phyloP scores from a whole-genome alignment of 2,888 invertebrate genomes.

The Sinhomidia bicolor region DNA sequence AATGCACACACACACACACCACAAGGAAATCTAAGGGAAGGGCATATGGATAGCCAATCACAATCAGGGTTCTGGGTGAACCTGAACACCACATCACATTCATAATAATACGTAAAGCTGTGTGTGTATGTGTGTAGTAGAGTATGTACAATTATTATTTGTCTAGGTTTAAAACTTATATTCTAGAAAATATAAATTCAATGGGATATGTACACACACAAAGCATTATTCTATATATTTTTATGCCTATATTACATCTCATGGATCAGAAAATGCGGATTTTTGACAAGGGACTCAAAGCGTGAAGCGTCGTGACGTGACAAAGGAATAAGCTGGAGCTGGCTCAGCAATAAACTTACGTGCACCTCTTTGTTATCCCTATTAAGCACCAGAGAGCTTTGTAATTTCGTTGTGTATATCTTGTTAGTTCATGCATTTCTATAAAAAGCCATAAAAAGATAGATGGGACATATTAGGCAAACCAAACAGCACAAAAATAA shows the following conservation, averaged over 20 bases:
- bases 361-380: not conserved
- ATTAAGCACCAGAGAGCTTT: not conserved
- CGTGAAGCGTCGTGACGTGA: not conserved
- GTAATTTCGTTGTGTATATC: not conserved
- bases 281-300: slow-evolving; percentile 46
- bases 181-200: too few relatives aligned
- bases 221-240: slow-evolving; percentile 4
- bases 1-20: not conserved
- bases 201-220: too few relatives aligned
- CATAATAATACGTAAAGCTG: not conserved
- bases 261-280: slow-evolving; percentile 46
- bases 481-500: too few relatives aligned
- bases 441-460: not conserved
- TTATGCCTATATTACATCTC: too few relatives aligned
- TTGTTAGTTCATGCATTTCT: not conserved
- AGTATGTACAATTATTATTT: too few relatives aligned
- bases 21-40: not conserved
- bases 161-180: too few relatives aligned
- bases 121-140: not conserved
- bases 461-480: too few relatives aligned
- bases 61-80: too few relatives aligned
- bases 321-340: not conserved
- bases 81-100: too few relatives aligned
- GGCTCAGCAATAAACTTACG: not conserved
- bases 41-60: not conserved